Percentiles rank a stretch among this genome's conserved stretches.
Evolutionary conservation across 1,140 invertebrate species (phyloP).

Genomic region (Bombus polaris): DNA sequence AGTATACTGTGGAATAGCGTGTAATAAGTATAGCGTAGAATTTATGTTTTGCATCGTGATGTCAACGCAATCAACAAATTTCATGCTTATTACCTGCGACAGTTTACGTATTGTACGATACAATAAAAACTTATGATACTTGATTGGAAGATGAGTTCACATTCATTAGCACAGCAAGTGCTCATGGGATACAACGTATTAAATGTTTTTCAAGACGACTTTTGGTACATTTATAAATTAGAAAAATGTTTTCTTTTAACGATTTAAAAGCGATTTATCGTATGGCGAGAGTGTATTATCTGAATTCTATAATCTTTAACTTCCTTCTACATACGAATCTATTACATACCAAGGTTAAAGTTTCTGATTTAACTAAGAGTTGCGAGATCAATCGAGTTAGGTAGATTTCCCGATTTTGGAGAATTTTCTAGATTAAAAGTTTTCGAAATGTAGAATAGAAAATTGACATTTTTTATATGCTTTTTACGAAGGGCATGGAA

Average conservation of each 20-base stretch:
- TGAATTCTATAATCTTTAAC: no score
- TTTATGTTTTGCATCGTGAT: conserved; percentile 35
- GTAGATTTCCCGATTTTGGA: no score
- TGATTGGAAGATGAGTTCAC: neutral
- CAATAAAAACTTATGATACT: conserved; percentile 39
- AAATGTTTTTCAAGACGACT: no score
- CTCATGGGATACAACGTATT: neutral
- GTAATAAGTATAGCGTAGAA: conserved; percentile 44
- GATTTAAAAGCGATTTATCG: neutral
- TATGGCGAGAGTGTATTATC: no score
- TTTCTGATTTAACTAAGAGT: no score
- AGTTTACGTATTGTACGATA: conserved; percentile 1
- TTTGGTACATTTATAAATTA: neutral
- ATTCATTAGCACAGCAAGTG: neutral
- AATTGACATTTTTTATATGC: no score
- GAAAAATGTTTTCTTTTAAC: neutral
- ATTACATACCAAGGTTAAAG: no score
- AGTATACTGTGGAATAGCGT: conserved; percentile 39
- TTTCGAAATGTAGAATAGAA: no score
- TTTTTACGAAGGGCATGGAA: no score
- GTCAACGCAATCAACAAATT: conserved; percentile 50
- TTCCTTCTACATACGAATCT: no score
- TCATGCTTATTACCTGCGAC: neutral
- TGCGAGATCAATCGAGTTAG: no score
- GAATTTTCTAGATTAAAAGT: no score